Conservation (phyloP, 2,797 vertebrate genomes). For the Aselliscus stoliczkanus region DNA sequence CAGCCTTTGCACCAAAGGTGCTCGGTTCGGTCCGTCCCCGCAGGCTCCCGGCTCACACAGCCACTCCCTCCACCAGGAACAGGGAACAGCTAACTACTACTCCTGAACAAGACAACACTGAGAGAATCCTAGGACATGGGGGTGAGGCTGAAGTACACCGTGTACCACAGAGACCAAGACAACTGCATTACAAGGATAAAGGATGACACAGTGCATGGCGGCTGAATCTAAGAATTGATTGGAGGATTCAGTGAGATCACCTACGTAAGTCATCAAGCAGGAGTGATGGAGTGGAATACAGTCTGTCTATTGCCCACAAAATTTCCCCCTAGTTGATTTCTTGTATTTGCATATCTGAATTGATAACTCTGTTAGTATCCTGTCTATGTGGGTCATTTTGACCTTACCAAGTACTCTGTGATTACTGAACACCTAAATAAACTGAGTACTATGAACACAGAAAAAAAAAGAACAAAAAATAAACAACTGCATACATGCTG, state of each 20-base stretch:
- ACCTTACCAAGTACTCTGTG: slow-evolving; percentile 31
- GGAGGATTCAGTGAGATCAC: not conserved
- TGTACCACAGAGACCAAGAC: not conserved
- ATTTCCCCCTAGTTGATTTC: not conserved
- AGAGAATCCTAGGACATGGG: not conserved
- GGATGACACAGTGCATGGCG: not conserved
- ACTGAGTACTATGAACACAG: slow-evolving; percentile 35
- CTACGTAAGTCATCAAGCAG: not conserved
- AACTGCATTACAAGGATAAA: rapidly evolving
- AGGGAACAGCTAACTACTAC: no score
- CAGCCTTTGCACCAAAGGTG: no score
- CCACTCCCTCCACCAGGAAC: no score
- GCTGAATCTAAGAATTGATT: not conserved
- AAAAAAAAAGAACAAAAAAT: no score
- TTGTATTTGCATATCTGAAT: not conserved
- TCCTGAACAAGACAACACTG: no score
- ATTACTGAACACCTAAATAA: slow-evolving; percentile 29
- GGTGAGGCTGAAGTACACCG: not conserved
- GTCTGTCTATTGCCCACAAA: not conserved
- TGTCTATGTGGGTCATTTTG: not conserved
- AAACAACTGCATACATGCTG: not conserved
- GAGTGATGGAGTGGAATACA: not conserved
- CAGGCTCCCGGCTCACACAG: no score
- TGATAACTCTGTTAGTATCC: not conserved
- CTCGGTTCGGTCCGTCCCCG: no score